phyloP scores from a whole-genome alignment of 2,888 invertebrate genomes.

The Axea sp. region DNA sequence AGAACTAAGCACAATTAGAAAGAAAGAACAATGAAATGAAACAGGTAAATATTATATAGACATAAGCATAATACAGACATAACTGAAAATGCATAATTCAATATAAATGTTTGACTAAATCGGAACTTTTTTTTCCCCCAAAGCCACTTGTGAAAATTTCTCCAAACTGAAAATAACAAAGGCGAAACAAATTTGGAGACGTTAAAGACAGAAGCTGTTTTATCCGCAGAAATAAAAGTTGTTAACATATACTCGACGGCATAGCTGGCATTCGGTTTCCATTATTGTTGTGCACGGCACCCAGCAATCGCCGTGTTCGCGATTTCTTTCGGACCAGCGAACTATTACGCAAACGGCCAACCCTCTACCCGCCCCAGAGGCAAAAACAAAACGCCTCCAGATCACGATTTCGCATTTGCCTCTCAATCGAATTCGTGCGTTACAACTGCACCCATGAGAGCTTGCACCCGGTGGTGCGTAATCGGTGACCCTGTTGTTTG shows the following conservation, averaged over 20 bases:
- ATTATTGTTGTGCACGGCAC: conserved; percentile 52
- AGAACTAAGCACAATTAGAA: too few species aligned
- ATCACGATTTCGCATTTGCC: conserved; percentile 70
- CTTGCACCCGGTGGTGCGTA: conserved; percentile 71
- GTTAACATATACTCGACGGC: conserved; percentile 23
- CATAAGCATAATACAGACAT: too few species aligned
- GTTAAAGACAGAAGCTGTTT: conserved; percentile 16
- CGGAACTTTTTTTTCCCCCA: neutral
- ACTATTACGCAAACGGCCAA: conserved; percentile 76
- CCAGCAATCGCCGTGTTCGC: conserved; percentile 52
- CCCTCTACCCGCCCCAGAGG: conserved; percentile 77
- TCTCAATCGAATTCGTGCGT: conserved; percentile 69
- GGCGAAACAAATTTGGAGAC: conserved; percentile 12
- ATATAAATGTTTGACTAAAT: too few species aligned
- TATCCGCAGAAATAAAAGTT: conserved; percentile 39
- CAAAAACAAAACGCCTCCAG: conserved; percentile 78
- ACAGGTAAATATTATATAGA: too few species aligned
- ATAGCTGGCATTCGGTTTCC: conserved; percentile 1
- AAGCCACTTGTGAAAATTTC: conserved; percentile 13
- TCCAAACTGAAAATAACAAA: conserved; percentile 9
- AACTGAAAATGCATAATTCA: too few species aligned
- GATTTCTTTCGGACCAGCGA: conserved; percentile 74
- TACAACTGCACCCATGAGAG: conserved; percentile 66
- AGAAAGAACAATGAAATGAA: too few species aligned
- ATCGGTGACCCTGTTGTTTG: conserved; percentile 77